Evolutionary conservation across 2,113 vertebrate species (phyloP).

Genomic region (Corvus moneduloides): DNA sequence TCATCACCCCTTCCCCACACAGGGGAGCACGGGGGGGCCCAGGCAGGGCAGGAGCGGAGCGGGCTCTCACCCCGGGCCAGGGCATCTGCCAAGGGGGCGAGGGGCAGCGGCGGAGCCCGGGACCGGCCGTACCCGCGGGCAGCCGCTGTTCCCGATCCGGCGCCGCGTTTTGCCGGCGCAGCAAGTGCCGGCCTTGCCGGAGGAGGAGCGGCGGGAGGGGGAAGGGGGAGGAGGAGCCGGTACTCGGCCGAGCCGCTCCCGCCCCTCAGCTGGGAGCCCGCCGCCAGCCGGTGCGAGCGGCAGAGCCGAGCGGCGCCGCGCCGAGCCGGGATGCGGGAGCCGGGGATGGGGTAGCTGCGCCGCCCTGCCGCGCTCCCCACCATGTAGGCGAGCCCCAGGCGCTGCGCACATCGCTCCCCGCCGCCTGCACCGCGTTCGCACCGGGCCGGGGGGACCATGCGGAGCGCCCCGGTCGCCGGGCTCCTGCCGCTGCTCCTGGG

Average conservation of each 20-base stretch:
- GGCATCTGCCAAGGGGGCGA: not conserved
- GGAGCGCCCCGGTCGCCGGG: conserved; percentile 47
- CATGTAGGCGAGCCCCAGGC: not conserved
- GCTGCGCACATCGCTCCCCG: not conserved
- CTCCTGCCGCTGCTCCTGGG: conserved; percentile 67
- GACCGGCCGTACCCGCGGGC: not conserved
- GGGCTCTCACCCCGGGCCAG: not conserved
- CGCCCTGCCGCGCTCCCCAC: not conserved
- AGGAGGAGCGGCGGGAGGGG: not conserved
- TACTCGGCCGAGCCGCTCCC: not conserved
- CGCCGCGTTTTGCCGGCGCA: not conserved
- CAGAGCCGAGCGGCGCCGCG: conserved; percentile 16
- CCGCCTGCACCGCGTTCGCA: not conserved
- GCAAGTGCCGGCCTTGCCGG: not conserved
- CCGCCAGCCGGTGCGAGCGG: not conserved
- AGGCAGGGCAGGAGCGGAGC: not conserved
- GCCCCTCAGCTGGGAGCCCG: conserved; percentile 55
- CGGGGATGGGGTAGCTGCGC: conserved; percentile 44
- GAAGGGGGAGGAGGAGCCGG: not conserved
- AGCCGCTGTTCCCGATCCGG: not conserved
- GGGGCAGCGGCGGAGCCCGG: not conserved
- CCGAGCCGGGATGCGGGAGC: not conserved
- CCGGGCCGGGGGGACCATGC: conserved; percentile 54
- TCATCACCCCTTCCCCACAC: not conserved
- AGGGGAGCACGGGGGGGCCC: not conserved